Base-by-base conservation (phyloP, 2,797 vertebrate species). In the Pseudopleuronectes americanus region DNA sequence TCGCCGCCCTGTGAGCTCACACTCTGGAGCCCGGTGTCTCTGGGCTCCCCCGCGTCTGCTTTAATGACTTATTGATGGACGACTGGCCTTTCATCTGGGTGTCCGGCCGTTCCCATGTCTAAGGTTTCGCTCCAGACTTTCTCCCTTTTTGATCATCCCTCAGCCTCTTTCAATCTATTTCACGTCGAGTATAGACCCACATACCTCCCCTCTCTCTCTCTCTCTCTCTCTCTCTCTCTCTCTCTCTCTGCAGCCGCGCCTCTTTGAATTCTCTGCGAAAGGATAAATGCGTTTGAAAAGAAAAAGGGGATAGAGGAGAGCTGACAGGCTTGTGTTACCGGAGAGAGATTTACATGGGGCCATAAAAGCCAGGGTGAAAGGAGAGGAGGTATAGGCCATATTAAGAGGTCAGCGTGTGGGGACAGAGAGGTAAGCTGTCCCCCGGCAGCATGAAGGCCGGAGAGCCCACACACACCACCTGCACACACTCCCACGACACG, bases 51-150 rank as follows among this genome's bases (percentile, higher is more conserved):
- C 71, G 55, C 68, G 84, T 85, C 85, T 62, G 77, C 85, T 85
- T 82, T 90, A 89, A 90, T 92, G 88, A 92, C 88, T 91, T 90
- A 92, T 90, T 93, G 91, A 92, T 88, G 86, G 89, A 89, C 49
- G 86, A 72, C 68, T 82, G 47, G 8, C 83, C 86, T 92, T 93
- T 93, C 89, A 93, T 93, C 88, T 90, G 65, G 85, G 85, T 89
- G 89, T 90, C 91, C 90, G 68, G 84, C 76, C 72, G 70, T 89
- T 92, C 91, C 86, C 89, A 88, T 86, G 92, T 90, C 90, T 92
- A 87, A 88, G 80, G 92, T 93, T 93, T 93, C 91, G 62, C 87
- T 38, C 47, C 4, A 64, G 84, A 90, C 89, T 88, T 88, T 89
- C 87, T 85, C 74, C 84, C 86, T 89, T n/a, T 92, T 91, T 92